Evolutionary conservation across 2,888 invertebrate species (phyloP), one percentile per base, ranked within the genome.

Genomic region (Netelia inedita): DNA sequence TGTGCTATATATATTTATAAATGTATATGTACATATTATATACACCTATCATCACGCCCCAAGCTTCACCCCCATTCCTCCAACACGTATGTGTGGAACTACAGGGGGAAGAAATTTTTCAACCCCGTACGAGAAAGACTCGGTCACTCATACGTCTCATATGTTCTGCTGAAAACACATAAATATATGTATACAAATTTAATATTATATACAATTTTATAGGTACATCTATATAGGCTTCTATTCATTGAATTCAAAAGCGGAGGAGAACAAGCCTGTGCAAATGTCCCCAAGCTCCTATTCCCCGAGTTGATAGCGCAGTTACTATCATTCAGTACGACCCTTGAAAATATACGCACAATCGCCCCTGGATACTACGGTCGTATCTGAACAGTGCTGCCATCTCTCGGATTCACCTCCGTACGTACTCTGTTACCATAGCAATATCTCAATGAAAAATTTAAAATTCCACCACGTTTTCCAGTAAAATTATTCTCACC

Each of bases 241-340:
- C 23, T 63, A 50, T 78, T 82, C 78, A 82, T 82, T 78, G 82
- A 78, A 82, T 82, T 78, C 78, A 50, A 55, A 82, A 78, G 73
- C 78, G 68, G 63, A 19, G 68, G 53, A 53, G 73, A 66, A 72
- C 76, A 72, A 28, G 28, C 5, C 3, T 28, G 28, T 28, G 28
- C 28, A 28, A 28, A 71, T 83, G 68, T 68, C 43, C 63, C 69
- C 21, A 50, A 23, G 59, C 53, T 76, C 66, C 50, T 72, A 74
- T 79, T 83, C 68, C 71, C 69, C 55, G 74, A 55, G 10, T 19
- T 61, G 28, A 43, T 79, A 53, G 57, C 53, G 43, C 23, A 41
- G 50, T 73, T 43, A 65, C 75, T 72, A 57, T n/a, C 61, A 35
- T 66, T 61, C 46, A 50, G 66, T 66, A 72, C 16, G 41, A 21